These are phyloP conservation scores for Desoria tigrina DNA, from an alignment of 2,888 invertebrate species.

Conservation along the genomic window DNA sequence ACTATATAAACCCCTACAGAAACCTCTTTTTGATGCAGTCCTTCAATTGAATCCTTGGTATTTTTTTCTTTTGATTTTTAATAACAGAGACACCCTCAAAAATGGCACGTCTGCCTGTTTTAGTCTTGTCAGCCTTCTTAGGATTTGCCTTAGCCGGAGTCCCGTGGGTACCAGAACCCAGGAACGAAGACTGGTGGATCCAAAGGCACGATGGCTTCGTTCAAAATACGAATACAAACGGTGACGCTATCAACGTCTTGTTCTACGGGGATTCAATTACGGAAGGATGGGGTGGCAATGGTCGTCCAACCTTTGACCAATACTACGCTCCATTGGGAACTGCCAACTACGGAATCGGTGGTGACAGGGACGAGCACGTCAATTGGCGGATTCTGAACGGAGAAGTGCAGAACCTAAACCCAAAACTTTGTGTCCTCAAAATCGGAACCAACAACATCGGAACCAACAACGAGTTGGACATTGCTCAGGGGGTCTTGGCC, in stretches of 20 bases:
- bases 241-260: constrained; percentile 36
- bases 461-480: constrained; percentile 58
- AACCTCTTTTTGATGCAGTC: too few species aligned
- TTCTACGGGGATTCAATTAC: constrained; percentile 52
- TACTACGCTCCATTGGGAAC: constrained; percentile 45
- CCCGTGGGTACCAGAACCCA: constrained; percentile 47
- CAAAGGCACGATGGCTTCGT: constrained; percentile 36
- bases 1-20: too few species aligned
- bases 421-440: constrained; percentile 61
- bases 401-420: constrained; percentile 59
- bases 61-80: too few species aligned
- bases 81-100: too few species aligned
- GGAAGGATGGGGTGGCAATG: constrained; percentile 43
- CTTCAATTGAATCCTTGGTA: too few species aligned
- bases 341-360: constrained; percentile 56
- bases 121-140: constrained; percentile 30
- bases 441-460: constrained; percentile 61
- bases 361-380: constrained; percentile 61
- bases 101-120: background rate
- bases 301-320: constrained; percentile 29
- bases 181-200: constrained; percentile 34
- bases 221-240: constrained; percentile 36
- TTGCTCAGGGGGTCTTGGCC: constrained; percentile 58
- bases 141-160: constrained; percentile 51
- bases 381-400: constrained; percentile 62